Evolutionary conservation across 2,797 vertebrate genomes (phyloP).

Genomic region (Lindbergichthys nudifrons): DNA sequence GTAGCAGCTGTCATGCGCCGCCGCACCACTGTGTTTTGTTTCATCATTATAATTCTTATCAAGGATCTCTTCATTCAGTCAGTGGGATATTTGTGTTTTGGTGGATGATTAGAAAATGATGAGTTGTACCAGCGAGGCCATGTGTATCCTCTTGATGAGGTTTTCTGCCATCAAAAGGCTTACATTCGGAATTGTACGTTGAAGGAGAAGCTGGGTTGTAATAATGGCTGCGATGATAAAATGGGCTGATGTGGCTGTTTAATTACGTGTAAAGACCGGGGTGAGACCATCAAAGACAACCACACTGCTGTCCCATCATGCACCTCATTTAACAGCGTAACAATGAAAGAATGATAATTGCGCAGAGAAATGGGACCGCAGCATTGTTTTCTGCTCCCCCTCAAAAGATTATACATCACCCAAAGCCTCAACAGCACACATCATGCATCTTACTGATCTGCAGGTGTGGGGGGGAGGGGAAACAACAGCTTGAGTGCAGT

Average conservation of each 20-base stretch:
- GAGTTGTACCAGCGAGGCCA: conserved; percentile 52
- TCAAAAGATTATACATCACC: conserved; percentile 58
- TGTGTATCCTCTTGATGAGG: conserved; percentile 67
- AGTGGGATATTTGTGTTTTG: conserved; percentile 66
- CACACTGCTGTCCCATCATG: conserved; percentile 70
- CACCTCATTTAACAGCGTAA: conserved; percentile 76
- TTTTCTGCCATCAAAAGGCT: conserved; percentile 65
- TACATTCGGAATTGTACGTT: conserved; percentile 53
- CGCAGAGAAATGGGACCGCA: conserved; percentile 54
- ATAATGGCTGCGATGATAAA: conserved; percentile 67
- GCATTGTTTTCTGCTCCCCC: conserved; percentile 57
- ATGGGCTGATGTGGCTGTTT: conserved; percentile 73
- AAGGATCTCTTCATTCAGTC: conserved; percentile 61
- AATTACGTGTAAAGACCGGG: conserved; percentile 76
- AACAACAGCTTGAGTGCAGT: conserved; percentile 65
- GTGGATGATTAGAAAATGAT: conserved; percentile 68
- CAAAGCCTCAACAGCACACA: conserved; percentile 49
- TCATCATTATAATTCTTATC: conserved; percentile 64
- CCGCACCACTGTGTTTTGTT: conserved; percentile 54
- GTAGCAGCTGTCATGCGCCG: conserved; percentile 64
- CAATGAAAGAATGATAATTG: conserved; percentile 77
- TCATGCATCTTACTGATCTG: conserved; percentile 63
- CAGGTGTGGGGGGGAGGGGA: conserved; percentile 62
- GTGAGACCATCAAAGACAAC: conserved; percentile 75
- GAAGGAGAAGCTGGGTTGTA: conserved; percentile 45